Conservation (phyloP, 2,113 vertebrate species). For the Limnothrissa miodon region DNA sequence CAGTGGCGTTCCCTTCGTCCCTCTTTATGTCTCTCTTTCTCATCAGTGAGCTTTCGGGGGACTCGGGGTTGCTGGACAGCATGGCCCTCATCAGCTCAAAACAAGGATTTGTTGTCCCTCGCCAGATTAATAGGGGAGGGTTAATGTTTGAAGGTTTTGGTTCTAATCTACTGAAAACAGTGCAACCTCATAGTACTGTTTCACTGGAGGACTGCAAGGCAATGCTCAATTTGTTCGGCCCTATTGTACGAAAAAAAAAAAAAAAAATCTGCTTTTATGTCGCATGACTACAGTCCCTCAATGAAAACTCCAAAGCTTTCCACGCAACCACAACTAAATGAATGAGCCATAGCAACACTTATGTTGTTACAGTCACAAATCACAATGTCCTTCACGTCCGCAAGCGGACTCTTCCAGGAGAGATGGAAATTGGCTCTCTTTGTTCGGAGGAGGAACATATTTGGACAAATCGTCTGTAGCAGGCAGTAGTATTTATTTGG, state of each 20-base stretch:
- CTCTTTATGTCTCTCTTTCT: too few species aligned
- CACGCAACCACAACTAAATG: neutral
- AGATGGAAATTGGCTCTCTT: slow-evolving; percentile 39
- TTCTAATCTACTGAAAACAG: neutral
- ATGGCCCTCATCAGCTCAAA: neutral
- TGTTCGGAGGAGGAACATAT: slow-evolving; percentile 40
- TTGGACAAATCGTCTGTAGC: slow-evolving; percentile 42
- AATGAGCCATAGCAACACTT: neutral
- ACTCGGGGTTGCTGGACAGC: neutral
- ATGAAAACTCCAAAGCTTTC: neutral
- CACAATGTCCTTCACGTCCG: neutral
- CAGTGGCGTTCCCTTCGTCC: neutral
- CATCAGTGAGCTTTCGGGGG: neutral
- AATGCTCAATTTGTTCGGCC: neutral
- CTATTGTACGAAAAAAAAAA: neutral
- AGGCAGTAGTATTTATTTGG: slow-evolving; percentile 46
- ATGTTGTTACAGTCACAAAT: neutral
- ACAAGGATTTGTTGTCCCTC: neutral
- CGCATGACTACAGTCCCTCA: neutral
- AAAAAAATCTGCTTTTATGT: too few species aligned
- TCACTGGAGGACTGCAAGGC: neutral
- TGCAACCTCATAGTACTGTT: neutral
- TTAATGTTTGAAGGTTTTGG: neutral
- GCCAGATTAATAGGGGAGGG: neutral
- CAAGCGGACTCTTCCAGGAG: slow-evolving; percentile 17